Percentiles rank a stretch among this genome's conserved stretches.
Evolutionary conservation across 2,888 invertebrate genomes (phyloP).

Genomic region (Athalia circularis): DNA sequence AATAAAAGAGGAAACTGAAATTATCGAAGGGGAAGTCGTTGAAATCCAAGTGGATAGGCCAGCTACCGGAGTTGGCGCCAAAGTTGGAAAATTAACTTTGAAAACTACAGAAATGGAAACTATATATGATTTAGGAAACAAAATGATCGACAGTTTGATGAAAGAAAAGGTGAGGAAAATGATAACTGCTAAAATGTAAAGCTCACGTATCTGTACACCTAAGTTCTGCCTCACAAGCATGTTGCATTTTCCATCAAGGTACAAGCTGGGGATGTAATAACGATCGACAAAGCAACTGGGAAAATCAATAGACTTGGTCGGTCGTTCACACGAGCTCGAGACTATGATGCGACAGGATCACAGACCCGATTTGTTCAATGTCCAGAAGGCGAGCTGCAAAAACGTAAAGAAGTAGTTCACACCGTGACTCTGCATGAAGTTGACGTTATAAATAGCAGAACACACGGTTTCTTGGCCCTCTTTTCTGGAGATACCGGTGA

Average conservation of each 20-base stretch:
- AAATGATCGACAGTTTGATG: slow-evolving; percentile 97
- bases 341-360: slow-evolving; percentile 96
- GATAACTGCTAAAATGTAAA: slow-evolving; percentile 8
- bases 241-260: slow-evolving; percentile 74
- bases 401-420: slow-evolving; percentile 97
- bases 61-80: slow-evolving; percentile 90
- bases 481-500: slow-evolving; percentile 99
- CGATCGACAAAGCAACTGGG: slow-evolving; percentile 98
- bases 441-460: slow-evolving; percentile 98
- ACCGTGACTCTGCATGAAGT: slow-evolving; percentile 99
- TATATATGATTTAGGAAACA: slow-evolving; percentile 97
- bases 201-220: not conserved
- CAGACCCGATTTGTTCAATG: slow-evolving; percentile 96
- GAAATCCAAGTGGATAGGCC: slow-evolving; percentile 97
- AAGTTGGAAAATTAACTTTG: slow-evolving; percentile 94
- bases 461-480: slow-evolving; percentile 97
- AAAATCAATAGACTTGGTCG: slow-evolving; percentile 93
- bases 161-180: slow-evolving; percentile 87
- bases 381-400: slow-evolving; percentile 98
- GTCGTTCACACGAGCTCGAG: slow-evolving; percentile 96
- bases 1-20: slow-evolving; percentile 98
- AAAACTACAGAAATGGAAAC: slow-evolving; percentile 99
- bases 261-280: slow-evolving; percentile 96
- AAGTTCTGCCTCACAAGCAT: not conserved
- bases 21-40: slow-evolving; percentile 99